These are phyloP conservation scores for Ceyx margarethae DNA, from an alignment of 2,113 vertebrate species.

Conservation along the genomic window DNA sequence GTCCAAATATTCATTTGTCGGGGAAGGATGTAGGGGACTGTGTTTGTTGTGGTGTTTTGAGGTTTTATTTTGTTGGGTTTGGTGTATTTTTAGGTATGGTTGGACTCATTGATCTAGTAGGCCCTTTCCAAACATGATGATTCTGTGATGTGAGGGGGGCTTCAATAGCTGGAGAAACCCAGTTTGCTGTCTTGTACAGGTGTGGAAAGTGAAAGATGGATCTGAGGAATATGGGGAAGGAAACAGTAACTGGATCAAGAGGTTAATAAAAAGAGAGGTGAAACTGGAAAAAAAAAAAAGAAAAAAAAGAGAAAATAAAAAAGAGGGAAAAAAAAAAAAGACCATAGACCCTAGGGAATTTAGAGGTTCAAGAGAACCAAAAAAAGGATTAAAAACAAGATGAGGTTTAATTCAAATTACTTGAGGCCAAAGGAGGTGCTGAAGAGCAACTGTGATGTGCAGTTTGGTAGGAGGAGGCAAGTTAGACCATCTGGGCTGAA, in stretches of 20 bases:
- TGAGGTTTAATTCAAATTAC: neutral
- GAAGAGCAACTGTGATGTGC: neutral
- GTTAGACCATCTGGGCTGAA: neutral
- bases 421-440: neutral
- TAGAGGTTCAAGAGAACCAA: neutral
- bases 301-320: neutral
- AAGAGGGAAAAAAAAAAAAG: too few relatives aligned
- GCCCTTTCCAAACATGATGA: too few relatives aligned
- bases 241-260: neutral
- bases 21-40: too few relatives aligned
- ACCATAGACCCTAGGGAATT: neutral
- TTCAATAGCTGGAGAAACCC: neutral
- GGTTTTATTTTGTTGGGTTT: too few relatives aligned
- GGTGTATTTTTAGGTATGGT: too few relatives aligned
- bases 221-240: neutral
- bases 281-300: neutral
- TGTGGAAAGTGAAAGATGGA: neutral
- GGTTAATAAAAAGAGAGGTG: neutral
- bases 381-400: neutral
- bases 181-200: neutral
- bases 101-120: too few relatives aligned
- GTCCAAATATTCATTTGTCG: neutral
- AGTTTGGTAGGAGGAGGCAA: fast-evolving
- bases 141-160: neutral
- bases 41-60: too few relatives aligned